Conservation (phyloP, 2,113 vertebrate genomes). For the Pachypanchax playfairii region DNA sequence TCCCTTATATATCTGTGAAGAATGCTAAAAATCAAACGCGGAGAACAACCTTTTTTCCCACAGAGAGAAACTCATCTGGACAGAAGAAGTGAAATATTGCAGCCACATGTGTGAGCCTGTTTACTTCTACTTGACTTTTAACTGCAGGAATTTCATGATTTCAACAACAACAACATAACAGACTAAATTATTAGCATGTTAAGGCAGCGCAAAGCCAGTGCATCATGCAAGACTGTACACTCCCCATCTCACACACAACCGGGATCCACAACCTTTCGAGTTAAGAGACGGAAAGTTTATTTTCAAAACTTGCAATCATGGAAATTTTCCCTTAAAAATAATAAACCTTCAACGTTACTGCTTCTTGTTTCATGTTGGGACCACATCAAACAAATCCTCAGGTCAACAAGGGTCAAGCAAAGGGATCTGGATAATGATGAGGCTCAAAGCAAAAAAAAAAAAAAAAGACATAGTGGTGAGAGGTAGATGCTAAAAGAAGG, state of each 20-base stretch:
- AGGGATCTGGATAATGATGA: slow-evolving; percentile 74
- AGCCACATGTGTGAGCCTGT: slow-evolving; percentile 76
- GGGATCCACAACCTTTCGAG: slow-evolving; percentile 44
- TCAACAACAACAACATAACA: slow-evolving; percentile 68
- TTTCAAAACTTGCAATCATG: slow-evolving; percentile 69
- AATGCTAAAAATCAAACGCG: slow-evolving; percentile 36
- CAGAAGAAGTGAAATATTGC: slow-evolving; percentile 65
- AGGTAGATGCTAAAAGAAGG: slow-evolving; percentile 52
- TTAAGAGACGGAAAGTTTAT: slow-evolving; percentile 59
- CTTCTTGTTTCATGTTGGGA: slow-evolving; percentile 53
- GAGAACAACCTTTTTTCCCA: slow-evolving; percentile 47
- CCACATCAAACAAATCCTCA: slow-evolving; percentile 72
- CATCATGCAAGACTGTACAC: slow-evolving; percentile 34
- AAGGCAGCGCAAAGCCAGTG: slow-evolving; percentile 35
- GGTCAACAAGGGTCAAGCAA: slow-evolving; percentile 69
- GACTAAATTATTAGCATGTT: slow-evolving; percentile 74
- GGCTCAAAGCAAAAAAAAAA: slow-evolving; percentile 47
- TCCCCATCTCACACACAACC: slow-evolving; percentile 48
- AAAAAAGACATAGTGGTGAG: slow-evolving; percentile 57
- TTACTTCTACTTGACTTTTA: slow-evolving; percentile 70
- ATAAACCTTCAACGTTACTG: slow-evolving; percentile 67
- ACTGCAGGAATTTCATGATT: slow-evolving; percentile 73
- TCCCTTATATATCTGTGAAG: slow-evolving; percentile 36
- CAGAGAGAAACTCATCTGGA: slow-evolving; percentile 46
- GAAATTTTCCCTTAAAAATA: slow-evolving; percentile 69